Evolutionary conservation across 1,140 invertebrate genomes (phyloP).

Genomic region (Rhopalosiphum maidis): DNA sequence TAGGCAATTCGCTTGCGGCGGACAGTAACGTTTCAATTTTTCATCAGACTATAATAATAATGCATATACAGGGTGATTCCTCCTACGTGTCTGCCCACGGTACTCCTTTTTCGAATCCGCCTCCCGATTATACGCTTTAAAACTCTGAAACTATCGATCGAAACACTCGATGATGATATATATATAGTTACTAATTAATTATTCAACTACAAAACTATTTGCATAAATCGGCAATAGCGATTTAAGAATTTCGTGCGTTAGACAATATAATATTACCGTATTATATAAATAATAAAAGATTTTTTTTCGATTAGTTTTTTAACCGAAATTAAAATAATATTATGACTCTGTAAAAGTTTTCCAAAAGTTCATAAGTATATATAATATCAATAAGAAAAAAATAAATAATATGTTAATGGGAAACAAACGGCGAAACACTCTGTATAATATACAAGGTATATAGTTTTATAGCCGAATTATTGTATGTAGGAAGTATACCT

Average conservation of each 20-base stretch:
- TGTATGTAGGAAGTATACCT: background rate
- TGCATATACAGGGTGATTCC: background rate
- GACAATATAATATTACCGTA: background rate
- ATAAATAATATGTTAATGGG: background rate
- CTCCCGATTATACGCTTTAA: background rate
- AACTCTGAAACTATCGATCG: no score
- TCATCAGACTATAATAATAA: background rate
- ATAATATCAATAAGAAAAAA: background rate
- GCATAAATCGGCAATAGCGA: background rate
- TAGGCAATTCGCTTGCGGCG: background rate
- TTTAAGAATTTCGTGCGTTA: background rate
- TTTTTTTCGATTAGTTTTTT: no score
- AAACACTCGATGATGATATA: no score
- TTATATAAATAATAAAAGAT: no score
- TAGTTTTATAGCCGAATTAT: background rate
- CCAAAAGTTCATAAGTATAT: background rate
- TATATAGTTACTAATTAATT: no score
- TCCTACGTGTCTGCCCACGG: background rate
- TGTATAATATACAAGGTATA: background rate
- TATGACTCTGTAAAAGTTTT: background rate
- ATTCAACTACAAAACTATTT: background rate
- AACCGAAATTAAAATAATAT: background rate
- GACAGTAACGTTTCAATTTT: conserved; percentile 12
- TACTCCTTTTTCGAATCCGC: background rate
- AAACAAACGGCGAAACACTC: background rate